Base-by-base conservation (phyloP, 2,113 vertebrate genomes). In the Noturus placidus region DNA sequence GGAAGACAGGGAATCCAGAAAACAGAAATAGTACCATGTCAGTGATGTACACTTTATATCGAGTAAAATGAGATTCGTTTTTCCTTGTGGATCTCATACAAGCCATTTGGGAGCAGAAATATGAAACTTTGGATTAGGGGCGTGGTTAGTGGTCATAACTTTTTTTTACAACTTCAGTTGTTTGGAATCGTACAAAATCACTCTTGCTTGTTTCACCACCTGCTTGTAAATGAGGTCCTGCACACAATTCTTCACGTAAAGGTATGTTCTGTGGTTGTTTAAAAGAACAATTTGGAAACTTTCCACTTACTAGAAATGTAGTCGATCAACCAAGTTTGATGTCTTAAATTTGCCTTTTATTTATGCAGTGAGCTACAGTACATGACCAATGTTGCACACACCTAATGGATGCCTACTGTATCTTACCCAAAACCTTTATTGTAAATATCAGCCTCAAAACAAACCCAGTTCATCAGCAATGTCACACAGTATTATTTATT, bases 11-110 rank as follows among this genome's bases (percentile, higher is more conserved):
- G 14, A 30, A 86, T 69, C 76, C n/a, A 67, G 76, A 54, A 61
- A 80, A 35, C 54, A n/a, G 46, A 67, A 83, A 30, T 54, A 63
- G 59, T 88, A 84, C 30, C 54, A 77, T 20, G 30, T 78, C 59
- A 84, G 81, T 78, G 69, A 85, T 78, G 30, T 65, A 78, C 50
- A 84, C 42, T 57, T 74, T 46, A 72, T 81, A 81, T 70, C 25
- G 13, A 72, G 35, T 61, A 27, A 56, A 81, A 33, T 81, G 8
- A 17, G 65, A 80, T 74, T 81, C 52, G 74, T 74, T 54, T 86
- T 56, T 83, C 52, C 54, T 57, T n/a, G 5, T 63, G 38, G 56
- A 30, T 78, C 38, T 61, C n/a, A 76, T 35, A 57, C 17, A 8
- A 72, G 22, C 17, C 56, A 14, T 22, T 85, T 54, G 8, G 35